Evolutionary conservation across 2,797 vertebrate species (phyloP), one percentile per base, ranked within the genome.

Genomic region (Cynodonichthys magdalenae): DNA sequence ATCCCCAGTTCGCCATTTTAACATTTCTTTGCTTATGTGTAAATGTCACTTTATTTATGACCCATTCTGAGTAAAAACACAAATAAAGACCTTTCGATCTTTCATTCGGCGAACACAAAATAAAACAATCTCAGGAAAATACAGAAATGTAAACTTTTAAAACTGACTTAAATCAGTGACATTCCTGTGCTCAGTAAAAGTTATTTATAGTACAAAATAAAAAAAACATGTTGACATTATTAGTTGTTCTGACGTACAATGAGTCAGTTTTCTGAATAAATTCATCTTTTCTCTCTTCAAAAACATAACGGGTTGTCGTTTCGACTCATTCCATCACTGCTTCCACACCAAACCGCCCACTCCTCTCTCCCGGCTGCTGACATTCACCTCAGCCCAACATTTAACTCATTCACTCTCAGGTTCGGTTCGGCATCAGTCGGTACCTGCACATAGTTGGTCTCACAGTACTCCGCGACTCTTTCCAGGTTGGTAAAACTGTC

Each of bases 361-460:
- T 75, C 69, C 65, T 24, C 24, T 24, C 24, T 24, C 24, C 48
- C 0, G 15, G 10, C 48, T 0, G 15, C 2, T 36, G 34, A 36
- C 34, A 36, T 39, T 47, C 20, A 47, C 46, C 18, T 20, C 19
- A 20, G 12, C 11, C 1, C 18, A 8, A n/a, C 17, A n/a, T 45
- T 45, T 45, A 45, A 47, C 46, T 20, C 36, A 3, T 39, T 12
- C 2, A 11, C 34, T 19, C 45, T 2, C 18, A 19, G 45, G 14
- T 39, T 42, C 9, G 7, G 7, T 15, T 4, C 1, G 27, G 20
- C 6, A 11, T 8, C 0, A 6, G 1, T 49, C 1, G 7, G 15
- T 75, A 97, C 96, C 96, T 98, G 95, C 12, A 97, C 95, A 88
- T 97, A 98, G 91, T 96, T 97, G 92, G 86, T 95, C 79, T 97